phyloP scores from a whole-genome alignment of 2,888 invertebrate species.

The Alloscopus bannaensis region DNA sequence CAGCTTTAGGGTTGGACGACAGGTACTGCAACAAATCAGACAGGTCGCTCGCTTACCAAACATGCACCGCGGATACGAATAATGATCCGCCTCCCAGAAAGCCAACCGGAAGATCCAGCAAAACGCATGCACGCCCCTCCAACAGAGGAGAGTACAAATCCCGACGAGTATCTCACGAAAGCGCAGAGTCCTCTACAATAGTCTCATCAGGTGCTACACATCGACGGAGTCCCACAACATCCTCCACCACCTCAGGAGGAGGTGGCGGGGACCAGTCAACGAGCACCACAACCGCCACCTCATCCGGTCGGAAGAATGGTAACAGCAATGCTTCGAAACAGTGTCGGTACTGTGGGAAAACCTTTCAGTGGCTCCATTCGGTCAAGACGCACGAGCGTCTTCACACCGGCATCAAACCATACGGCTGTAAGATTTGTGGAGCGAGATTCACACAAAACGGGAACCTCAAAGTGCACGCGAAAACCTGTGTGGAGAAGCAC shows the following conservation, averaged over 20 bases:
- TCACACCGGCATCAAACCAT: slow-evolving; percentile 59
- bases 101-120: no score
- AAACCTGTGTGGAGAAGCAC: slow-evolving; percentile 61
- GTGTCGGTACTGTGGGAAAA: slow-evolving; percentile 61
- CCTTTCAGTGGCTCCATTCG: slow-evolving; percentile 61
- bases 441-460: slow-evolving; percentile 60
- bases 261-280: slow-evolving; percentile 13
- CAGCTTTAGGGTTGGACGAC: no score
- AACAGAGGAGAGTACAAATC: no score
- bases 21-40: slow-evolving; percentile 15
- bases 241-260: slow-evolving; percentile 8
- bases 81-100: no score
- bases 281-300: slow-evolving; percentile 7
- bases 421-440: slow-evolving; percentile 59
- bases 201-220: no score
- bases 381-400: slow-evolving; percentile 63
- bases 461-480: slow-evolving; percentile 62
- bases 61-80: no score
- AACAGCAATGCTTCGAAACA: slow-evolving; percentile 56
- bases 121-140: no score
- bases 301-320: neutral
- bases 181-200: no score
- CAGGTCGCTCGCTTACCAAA: neutral
- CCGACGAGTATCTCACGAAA: no score
- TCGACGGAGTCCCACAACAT: slow-evolving; percentile 31